Percentiles rank a stretch among this genome's conserved stretches.
Evolutionary conservation across 1,140 invertebrate species (phyloP).

Genomic region (Brachionus rotundiformis): DNA sequence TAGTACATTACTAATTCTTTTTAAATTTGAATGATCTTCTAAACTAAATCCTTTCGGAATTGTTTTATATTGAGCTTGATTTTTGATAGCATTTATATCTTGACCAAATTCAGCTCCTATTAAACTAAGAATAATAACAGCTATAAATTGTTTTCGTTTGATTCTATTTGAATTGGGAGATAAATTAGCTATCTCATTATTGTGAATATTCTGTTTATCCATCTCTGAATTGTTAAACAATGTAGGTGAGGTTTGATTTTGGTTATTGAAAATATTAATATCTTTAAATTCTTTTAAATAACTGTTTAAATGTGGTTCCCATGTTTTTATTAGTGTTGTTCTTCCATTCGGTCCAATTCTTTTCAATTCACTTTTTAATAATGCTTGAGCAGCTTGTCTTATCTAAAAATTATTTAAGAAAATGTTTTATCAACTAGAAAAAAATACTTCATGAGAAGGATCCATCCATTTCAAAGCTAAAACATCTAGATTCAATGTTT

Average conservation of each 20-base stretch:
- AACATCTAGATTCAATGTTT: slow-evolving; percentile 91
- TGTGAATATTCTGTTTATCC: slow-evolving; percentile 52
- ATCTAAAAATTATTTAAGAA: slow-evolving; percentile 65
- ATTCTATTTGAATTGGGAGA: slow-evolving; percentile 68
- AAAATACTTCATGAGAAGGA: slow-evolving; percentile 84
- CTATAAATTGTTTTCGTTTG: slow-evolving; percentile 90
- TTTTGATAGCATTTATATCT: slow-evolving; percentile 65
- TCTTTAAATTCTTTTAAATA: slow-evolving; percentile 70
- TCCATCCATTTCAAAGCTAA: slow-evolving; percentile 96
- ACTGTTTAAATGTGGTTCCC: slow-evolving; percentile 87
- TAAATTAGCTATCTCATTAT: slow-evolving; percentile 57
- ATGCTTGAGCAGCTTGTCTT: slow-evolving; percentile 89
- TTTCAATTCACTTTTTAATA: slow-evolving; percentile 86
- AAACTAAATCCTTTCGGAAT: slow-evolving; percentile 86
- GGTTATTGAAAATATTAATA: slow-evolving; percentile 64
- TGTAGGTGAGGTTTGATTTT: slow-evolving; percentile 56
- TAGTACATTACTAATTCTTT: slow-evolving; percentile 84
- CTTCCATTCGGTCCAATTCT: slow-evolving; percentile 86
- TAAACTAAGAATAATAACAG: slow-evolving; percentile 91
- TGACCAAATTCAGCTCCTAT: slow-evolving; percentile 97
- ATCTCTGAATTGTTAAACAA: slow-evolving; percentile 53
- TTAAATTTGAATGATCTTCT: slow-evolving; percentile 83
- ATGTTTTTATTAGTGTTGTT: slow-evolving; percentile 85
- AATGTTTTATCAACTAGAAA: background rate
- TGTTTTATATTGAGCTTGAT: slow-evolving; percentile 63